Conservation (phyloP, 2,797 vertebrate genomes). For the Triplophysa yarkandensis region DNA sequence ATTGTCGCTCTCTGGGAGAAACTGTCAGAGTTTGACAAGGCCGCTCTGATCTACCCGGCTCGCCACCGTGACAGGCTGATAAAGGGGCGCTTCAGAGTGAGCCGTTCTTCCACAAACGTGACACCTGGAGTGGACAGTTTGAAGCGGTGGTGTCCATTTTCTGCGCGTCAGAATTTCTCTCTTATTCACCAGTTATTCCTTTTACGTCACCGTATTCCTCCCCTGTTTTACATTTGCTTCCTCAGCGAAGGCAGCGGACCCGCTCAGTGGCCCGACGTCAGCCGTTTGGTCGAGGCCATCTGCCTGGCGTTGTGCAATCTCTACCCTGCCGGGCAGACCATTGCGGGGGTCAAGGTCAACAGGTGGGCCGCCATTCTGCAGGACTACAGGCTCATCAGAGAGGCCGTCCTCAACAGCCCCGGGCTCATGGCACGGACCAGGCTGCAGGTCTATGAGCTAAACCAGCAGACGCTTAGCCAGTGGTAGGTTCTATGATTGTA, state of each 20-base stretch:
- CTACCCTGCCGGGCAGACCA: constrained; percentile 16
- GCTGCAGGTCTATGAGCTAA: constrained; percentile 39
- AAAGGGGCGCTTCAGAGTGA: too few species aligned
- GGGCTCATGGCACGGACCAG: not conserved
- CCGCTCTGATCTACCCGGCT: too few species aligned
- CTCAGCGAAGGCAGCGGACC: too few species aligned
- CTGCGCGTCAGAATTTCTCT: too few species aligned
- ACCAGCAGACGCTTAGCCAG: constrained; percentile 32
- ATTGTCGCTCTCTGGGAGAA: too few species aligned
- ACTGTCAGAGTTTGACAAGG: too few species aligned
- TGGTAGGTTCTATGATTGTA: constrained; percentile 26
- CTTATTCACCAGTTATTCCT: too few species aligned
- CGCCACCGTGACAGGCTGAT: too few species aligned
- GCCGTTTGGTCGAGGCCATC: constrained; percentile 27
- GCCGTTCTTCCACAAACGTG: too few species aligned
- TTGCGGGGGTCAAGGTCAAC: constrained; percentile 15
- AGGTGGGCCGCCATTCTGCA: constrained; percentile 28
- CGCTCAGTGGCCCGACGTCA: not conserved
- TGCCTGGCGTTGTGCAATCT: constrained; percentile 21
- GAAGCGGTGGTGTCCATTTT: too few species aligned
- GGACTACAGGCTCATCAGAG: constrained; percentile 28
- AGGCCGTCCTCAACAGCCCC: not conserved
- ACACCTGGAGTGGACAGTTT: too few species aligned
- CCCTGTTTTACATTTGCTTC: not conserved
- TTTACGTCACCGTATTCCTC: too few species aligned